These are phyloP conservation scores for Uropsilus gracilis DNA, from an alignment of 2,113 vertebrate genomes.

Conservation along the genomic window DNA sequence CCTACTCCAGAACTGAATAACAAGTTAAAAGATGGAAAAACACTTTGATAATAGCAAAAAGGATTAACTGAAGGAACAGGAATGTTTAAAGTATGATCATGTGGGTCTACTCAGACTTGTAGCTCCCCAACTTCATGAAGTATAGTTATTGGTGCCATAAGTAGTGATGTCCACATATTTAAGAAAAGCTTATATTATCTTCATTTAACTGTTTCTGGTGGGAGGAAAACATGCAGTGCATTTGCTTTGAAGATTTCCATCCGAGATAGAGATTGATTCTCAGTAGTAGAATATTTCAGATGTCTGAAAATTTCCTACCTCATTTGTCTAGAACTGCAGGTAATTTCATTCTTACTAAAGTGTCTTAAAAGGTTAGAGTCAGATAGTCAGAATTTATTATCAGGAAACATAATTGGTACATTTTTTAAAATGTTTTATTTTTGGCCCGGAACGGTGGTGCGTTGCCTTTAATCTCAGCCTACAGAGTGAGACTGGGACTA, in stretches of 20 bases:
- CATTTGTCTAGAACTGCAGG: not conserved
- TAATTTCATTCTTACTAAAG: slow-evolving; percentile 26
- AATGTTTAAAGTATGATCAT: not conserved
- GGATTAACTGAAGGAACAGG: not conserved
- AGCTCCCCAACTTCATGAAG: not conserved
- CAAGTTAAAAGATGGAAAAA: not conserved
- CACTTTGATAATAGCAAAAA: not conserved
- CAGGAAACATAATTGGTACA: not conserved
- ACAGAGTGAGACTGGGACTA: no score
- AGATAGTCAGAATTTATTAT: not conserved
- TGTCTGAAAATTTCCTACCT: not conserved
- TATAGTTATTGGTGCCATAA: not conserved
- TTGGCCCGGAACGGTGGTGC: no score
- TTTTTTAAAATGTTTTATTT: slow-evolving; percentile 32
- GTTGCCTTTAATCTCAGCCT: no score
- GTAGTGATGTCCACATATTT: not conserved
- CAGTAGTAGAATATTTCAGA: slow-evolving; percentile 13
- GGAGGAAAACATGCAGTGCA: not conserved
- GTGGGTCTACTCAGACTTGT: not conserved
- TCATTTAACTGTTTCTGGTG: slow-evolving; percentile 5
- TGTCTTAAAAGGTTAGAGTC: slow-evolving; percentile 28
- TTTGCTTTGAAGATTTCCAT: not conserved
- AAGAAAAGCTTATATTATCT: not conserved
- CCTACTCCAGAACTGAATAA: not conserved
- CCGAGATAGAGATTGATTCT: not conserved